phyloP scores from a whole-genome alignment of 2,113 vertebrate species.

The Xerus inauris region DNA sequence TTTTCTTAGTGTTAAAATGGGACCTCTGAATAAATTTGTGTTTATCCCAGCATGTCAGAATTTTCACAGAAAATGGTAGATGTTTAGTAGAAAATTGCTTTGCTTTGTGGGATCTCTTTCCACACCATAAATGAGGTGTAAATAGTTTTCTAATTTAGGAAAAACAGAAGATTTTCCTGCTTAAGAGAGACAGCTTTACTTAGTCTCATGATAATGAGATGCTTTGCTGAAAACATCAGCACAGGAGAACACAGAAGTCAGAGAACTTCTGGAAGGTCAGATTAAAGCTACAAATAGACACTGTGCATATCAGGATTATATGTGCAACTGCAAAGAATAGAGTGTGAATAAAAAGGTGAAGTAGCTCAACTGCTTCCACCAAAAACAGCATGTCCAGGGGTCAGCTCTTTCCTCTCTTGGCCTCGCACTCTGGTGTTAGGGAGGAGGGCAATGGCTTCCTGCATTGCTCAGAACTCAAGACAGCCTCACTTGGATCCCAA shows the following conservation, averaged over 20 bases:
- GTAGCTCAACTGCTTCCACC: neutral
- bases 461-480: neutral
- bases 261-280: neutral
- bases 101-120: neutral
- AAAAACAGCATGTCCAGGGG: too few relatives aligned
- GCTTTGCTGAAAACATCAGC: neutral
- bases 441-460: neutral
- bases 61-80: slow-evolving; percentile 31
- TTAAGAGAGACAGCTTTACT: neutral
- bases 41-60: neutral
- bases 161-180: neutral
- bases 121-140: neutral
- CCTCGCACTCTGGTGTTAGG: fast-evolving
- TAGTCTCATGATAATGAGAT: neutral
- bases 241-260: neutral
- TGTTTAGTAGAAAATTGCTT: slow-evolving; percentile 21
- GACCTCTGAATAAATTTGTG: slow-evolving; percentile 8
- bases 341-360: neutral
- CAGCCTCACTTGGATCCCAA: neutral
- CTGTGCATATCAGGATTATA: neutral
- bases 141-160: slow-evolving; percentile 44
- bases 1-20: slow-evolving; percentile 1
- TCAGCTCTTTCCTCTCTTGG: neutral
- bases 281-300: neutral
- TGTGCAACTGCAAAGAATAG: neutral